Conservation (phyloP, 1,140 invertebrate species). For the Drosophila hydei region DNA sequence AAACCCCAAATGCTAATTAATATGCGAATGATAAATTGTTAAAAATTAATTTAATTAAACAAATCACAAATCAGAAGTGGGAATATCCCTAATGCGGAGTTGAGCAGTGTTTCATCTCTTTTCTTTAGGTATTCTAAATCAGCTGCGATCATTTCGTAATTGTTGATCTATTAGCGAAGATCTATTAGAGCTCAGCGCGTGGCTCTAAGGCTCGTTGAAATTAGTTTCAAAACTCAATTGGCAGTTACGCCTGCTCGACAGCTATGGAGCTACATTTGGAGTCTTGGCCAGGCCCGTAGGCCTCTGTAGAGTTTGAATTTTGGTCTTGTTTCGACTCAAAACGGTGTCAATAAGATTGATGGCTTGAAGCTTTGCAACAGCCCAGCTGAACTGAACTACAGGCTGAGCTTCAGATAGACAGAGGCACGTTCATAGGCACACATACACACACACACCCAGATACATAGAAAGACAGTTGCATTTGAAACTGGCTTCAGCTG, state of each 20-base stretch:
- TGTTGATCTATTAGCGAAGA: constrained; percentile 41
- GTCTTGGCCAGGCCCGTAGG: constrained; percentile 25
- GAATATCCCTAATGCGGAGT: neutral
- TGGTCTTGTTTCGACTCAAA: constrained; percentile 45
- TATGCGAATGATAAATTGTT: neutral
- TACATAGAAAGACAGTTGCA: constrained; percentile 40
- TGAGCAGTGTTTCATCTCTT: too few species aligned
- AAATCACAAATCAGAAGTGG: neutral
- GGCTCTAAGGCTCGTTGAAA: constrained; percentile 14
- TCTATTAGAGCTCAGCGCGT: constrained; percentile 28
- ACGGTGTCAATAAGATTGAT: constrained; percentile 82
- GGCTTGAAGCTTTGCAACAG: constrained; percentile 65
- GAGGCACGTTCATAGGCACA: constrained; percentile 54
- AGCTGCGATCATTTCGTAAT: neutral
- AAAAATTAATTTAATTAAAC: neutral
- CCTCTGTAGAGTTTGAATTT: constrained; percentile 31
- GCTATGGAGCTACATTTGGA: constrained; percentile 22
- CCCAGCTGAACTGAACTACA: constrained; percentile 32
- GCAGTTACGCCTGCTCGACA: constrained; percentile 43
- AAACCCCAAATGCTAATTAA: constrained; percentile 3
- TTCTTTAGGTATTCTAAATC: too few species aligned
- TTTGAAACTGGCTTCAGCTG: constrained; percentile 70
- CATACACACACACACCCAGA: constrained; percentile 7
- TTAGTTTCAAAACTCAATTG: constrained; percentile 63
- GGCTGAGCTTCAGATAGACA: constrained; percentile 8